Base-by-base conservation (phyloP, 2,797 vertebrate genomes). In the Lates japonicus region DNA sequence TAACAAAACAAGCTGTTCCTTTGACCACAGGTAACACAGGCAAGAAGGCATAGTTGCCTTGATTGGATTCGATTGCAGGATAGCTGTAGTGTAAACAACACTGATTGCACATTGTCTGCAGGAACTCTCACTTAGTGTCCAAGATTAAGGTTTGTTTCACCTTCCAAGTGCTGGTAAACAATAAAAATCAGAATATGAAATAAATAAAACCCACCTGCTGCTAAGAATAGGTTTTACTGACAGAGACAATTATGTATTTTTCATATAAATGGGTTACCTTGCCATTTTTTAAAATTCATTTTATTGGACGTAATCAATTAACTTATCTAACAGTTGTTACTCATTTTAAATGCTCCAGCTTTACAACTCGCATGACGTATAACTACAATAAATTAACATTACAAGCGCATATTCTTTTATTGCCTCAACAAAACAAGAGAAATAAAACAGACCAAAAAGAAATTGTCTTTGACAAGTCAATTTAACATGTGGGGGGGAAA, bases 91-190 rank as follows among this genome's bases (percentile, higher is more conserved):
- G 81, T 93, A 92, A 93, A 93, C 90, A 93, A 90, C 81, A 75
- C 85, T 92, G 90, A 93, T 93, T 91, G 88, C 86, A 86, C 75
- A 90, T 93, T 92, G 90, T 92, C 80, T 82, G 64, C 61, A 78
- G 78, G 60, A 87, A 85, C 85, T 83, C 78, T 83, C 84, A 87
- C 68, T 78, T 82, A 82, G 70, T 70, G 79, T 86, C 78, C 81
- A 66, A 81, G 74, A 91, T 85, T 82, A 83, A 19, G 70, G 71
- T 46, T 70, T 60, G 42, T 71, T 71, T 84, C 74, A 70, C 31
- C 63, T 62, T 79, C 60, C n/a, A 9, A 78, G 44, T 62, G 35
- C 70, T 69, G 48, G 63, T 68, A 73, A 81, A 85, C 79, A 92
- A 87, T 65, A 22, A n/a, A 65, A 88, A 87, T 81, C 74, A 66